Conservation (phyloP, 2,888 invertebrate species). For the Trachelus iudaicus region DNA sequence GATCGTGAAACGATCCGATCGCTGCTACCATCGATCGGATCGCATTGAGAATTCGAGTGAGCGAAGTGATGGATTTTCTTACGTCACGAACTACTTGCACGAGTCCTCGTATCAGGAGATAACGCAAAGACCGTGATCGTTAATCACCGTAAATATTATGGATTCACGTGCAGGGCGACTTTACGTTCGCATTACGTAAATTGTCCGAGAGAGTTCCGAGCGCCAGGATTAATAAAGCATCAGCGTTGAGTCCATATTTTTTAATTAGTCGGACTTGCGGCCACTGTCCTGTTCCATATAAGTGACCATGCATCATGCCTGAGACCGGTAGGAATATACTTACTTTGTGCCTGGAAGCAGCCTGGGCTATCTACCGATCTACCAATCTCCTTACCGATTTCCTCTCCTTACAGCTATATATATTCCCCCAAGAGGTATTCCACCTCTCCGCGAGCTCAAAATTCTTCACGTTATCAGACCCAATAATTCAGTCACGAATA, state of each 20-base stretch:
- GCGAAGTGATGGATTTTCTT: neutral
- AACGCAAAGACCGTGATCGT: neutral
- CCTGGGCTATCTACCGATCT: neutral
- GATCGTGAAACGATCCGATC: neutral
- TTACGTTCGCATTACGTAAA: neutral
- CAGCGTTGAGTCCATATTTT: slow-evolving; percentile 35
- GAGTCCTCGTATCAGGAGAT: neutral
- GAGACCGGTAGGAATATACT: neutral
- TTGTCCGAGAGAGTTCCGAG: neutral
- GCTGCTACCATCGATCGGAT: neutral
- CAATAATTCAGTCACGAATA: slow-evolving; percentile 50
- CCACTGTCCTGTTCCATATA: slow-evolving; percentile 25
- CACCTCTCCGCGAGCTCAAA: slow-evolving; percentile 37
- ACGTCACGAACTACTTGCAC: neutral
- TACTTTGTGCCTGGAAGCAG: neutral
- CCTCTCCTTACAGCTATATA: neutral
- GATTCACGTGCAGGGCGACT: neutral
- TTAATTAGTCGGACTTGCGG: slow-evolving; percentile 40
- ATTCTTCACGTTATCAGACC: slow-evolving; percentile 33
- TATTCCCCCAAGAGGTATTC: neutral
- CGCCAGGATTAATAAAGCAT: slow-evolving; percentile 14
- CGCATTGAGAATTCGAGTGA: neutral
- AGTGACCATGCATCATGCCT: neutral
- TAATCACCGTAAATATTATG: neutral
- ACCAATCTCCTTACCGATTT: neutral